Conservation (phyloP, 2,113 vertebrate species). For the Pristiophorus japonicus region DNA sequence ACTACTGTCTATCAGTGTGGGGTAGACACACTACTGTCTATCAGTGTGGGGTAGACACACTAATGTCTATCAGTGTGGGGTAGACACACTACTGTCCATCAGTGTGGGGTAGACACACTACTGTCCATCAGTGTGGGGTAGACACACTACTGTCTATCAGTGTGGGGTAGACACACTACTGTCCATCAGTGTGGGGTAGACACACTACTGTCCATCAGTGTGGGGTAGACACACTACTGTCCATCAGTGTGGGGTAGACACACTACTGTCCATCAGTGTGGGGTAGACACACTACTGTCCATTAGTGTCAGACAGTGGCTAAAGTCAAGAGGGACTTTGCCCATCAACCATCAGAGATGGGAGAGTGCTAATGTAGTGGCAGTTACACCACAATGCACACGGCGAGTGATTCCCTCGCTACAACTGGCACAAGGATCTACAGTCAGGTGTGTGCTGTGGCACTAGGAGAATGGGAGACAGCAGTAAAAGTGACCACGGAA, state of each 20-base stretch:
- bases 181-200: no score
- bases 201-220: not conserved
- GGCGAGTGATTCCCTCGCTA: no score
- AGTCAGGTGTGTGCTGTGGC: no score
- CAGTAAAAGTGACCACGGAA: not conserved
- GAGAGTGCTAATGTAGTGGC: not conserved
- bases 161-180: no score
- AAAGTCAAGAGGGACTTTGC: not conserved
- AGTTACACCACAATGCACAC: not conserved
- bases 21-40: not conserved
- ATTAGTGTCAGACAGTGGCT: not conserved
- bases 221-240: not conserved
- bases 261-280: not conserved
- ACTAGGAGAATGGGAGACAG: not conserved
- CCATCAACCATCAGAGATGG: not conserved
- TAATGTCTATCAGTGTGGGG: not conserved
- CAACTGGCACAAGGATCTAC: not conserved
- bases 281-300: not conserved
- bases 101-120: no score
- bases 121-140: no score
- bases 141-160: not conserved
- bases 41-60: no score
- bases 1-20: not conserved
- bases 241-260: no score
- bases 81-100: not conserved